Evolutionary conservation across 2,113 vertebrate genomes (phyloP), one percentile per base, ranked within the genome.

Genomic region (Bos taurus): DNA sequence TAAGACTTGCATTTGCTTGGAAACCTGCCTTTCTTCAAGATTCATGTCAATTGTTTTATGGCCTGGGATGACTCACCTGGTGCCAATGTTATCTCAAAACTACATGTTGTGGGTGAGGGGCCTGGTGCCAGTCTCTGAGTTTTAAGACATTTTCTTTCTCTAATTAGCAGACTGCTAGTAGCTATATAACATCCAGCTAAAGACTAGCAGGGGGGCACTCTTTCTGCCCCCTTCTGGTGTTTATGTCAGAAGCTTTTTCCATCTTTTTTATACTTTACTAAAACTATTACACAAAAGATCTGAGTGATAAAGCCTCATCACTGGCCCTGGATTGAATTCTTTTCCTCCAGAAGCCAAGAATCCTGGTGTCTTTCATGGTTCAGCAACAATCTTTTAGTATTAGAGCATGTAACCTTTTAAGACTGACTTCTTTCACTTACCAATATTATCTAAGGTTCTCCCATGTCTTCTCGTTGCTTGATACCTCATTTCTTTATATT

Each of bases 281-380:
- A 71, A 36, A 23, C 4, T 21, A 36, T 36, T 36, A 21, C 64
- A 36, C n/a, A 71, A 19, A 71, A 71, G n/a, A 36, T 71, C n/a
- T n/a, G 16, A 36, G 17, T 11, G 5, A 36, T 71, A 19, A 36
- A 36, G n/a, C 64, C 19, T 36, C 64, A 71, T 36, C 19, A 71
- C n/a, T 71, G 64, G 9, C n/a, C 9, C 8, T 23, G n/a, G 64
- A 36, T 36, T 36, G 17, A 71, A 36, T 71, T 71, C 64, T 71
- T 71, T 19, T 71, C n/a, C 64, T 71, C 64, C 0, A 2, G n/a
- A 71, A 1, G n/a, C 4, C n/a, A 71, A 71, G n/a, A 36, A 36
- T 36, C 64, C n/a, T 71, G 64, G n/a, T 21, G 4, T 71, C 17
- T 36, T 71, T 71, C 9, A 21, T 36, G n/a, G n/a, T 36, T 23